Evolutionary conservation across 2,113 vertebrate genomes (phyloP).

Genomic region (Coreoperca whiteheadi): DNA sequence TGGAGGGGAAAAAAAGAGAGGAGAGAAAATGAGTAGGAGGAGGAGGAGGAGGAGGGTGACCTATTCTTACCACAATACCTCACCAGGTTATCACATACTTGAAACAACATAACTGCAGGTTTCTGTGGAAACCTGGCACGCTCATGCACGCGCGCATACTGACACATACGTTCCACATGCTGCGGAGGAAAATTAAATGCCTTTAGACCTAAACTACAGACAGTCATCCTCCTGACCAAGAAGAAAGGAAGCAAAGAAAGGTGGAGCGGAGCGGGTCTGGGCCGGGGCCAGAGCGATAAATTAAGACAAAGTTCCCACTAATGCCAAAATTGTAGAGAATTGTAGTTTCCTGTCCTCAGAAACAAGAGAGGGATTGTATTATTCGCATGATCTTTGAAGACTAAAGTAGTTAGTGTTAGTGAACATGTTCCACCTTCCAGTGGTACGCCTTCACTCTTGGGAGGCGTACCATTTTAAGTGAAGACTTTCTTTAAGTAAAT

Average conservation of each 20-base stretch:
- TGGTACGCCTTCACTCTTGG: too few relatives aligned
- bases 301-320: conserved; percentile 54
- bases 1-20: background rate
- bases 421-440: background rate
- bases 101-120: conserved; percentile 60
- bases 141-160: conserved; percentile 10
- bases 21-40: conserved; percentile 37
- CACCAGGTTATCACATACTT: conserved; percentile 65
- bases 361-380: conserved; percentile 43
- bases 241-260: conserved; percentile 57
- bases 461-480: too few relatives aligned
- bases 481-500: too few relatives aligned
- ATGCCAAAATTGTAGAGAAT: conserved; percentile 40
- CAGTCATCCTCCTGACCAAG: conserved; percentile 48
- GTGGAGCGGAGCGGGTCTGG: conserved; percentile 45
- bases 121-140: conserved; percentile 70
- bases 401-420: background rate
- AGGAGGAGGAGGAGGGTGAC: conserved; percentile 50
- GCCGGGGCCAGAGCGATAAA: conserved; percentile 56
- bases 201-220: conserved; percentile 40
- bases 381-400: conserved; percentile 13
- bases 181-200: conserved; percentile 66
- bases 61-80: conserved; percentile 67
- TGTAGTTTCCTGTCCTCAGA: conserved; percentile 33
- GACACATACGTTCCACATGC: conserved; percentile 62